Conservation (phyloP, 1,140 invertebrate genomes). For the Ruditapes philippinarum region DNA sequence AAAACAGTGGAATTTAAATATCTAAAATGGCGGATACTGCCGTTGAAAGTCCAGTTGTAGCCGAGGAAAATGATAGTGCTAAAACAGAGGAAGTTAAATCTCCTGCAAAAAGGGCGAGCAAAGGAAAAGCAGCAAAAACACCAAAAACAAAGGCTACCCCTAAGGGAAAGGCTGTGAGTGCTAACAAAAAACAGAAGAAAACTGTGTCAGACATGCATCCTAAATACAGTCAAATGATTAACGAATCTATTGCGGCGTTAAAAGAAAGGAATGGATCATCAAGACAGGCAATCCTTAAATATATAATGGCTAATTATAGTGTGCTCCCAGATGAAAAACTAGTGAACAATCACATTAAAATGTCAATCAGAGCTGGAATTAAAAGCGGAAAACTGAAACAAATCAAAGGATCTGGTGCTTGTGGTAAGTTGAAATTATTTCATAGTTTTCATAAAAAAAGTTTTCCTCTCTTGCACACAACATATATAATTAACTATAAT, state of each 20-base stretch:
- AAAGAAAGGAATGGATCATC: conserved; percentile 82
- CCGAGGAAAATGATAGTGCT: conserved; percentile 15
- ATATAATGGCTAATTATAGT: conserved; percentile 83
- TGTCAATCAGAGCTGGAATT: conserved; percentile 80
- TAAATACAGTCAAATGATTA: conserved; percentile 76
- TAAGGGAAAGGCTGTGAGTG: conserved; percentile 71
- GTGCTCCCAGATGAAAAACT: conserved; percentile 80
- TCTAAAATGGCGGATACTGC: conserved; percentile 14
- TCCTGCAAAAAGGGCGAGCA: not conserved
- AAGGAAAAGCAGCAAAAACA: not conserved
- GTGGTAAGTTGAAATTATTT: conserved; percentile 81
- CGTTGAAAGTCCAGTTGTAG: not conserved
- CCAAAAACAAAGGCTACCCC: conserved; percentile 53
- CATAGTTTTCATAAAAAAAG: too few species aligned
- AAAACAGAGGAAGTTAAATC: conserved; percentile 2
- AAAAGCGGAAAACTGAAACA: conserved; percentile 81
- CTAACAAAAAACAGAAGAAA: conserved; percentile 1
- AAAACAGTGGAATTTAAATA: not conserved
- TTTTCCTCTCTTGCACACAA: too few species aligned
- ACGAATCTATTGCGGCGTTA: conserved; percentile 68
- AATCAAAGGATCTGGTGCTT: conserved; percentile 84
- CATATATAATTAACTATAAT: too few species aligned
- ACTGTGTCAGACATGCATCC: conserved; percentile 71
- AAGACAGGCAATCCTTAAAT: conserved; percentile 85
- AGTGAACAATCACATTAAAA: conserved; percentile 82